A percentile compares a stretch with the other conserved stretches of the same genome.
Evolutionary conservation across 2,113 vertebrate species (phyloP).

Genomic region (Hemichromis elongatus): DNA sequence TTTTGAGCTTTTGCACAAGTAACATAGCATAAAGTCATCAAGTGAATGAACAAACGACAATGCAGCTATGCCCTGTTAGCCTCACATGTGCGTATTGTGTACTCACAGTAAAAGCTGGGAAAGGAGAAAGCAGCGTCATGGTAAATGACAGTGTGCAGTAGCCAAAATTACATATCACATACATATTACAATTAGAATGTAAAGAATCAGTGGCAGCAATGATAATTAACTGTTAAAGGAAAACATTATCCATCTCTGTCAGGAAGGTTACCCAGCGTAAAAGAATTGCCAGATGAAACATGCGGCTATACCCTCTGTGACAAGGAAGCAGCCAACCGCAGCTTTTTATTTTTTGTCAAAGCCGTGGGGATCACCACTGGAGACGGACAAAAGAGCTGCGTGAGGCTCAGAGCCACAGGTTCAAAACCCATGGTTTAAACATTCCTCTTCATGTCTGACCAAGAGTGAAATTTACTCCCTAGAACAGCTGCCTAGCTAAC

Average conservation of each 20-base stretch:
- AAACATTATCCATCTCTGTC: not conserved
- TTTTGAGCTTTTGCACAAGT: not conserved
- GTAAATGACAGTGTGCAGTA: not conserved
- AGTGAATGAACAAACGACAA: not conserved
- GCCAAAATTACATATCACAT: not conserved
- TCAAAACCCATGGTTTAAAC: not conserved
- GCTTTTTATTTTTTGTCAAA: not conserved
- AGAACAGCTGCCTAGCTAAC: not conserved
- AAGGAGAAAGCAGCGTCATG: not conserved
- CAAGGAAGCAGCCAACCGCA: not conserved
- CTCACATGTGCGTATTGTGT: not conserved
- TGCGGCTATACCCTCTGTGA: not conserved
- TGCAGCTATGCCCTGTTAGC: not conserved
- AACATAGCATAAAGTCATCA: not conserved
- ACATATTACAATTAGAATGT: not conserved
- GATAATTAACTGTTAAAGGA: not conserved
- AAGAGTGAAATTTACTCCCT: not conserved
- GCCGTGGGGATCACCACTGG: not conserved
- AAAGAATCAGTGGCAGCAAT: not conserved
- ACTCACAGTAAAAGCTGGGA: not conserved
- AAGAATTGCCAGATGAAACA: not conserved
- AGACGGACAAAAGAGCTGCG: not conserved
- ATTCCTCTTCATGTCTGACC: accelerated
- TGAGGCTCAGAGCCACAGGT: not conserved
- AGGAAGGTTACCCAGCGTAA: not conserved